Base-by-base conservation (phyloP, 2,888 invertebrate genomes). In the Coremacera marginata region DNA sequence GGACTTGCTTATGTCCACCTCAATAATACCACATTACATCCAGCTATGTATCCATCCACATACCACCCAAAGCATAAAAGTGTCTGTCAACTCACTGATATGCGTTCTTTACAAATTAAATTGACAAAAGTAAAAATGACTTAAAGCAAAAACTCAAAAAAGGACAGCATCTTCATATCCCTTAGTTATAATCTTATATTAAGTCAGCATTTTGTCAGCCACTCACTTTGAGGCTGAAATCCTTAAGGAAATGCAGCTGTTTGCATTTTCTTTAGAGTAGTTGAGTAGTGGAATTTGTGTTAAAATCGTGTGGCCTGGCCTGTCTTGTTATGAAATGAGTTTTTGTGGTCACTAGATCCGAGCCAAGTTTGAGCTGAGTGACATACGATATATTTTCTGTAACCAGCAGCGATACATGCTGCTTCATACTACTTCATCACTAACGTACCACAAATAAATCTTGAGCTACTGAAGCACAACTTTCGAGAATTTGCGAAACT, bases 31-130 rank as follows among this genome's bases (percentile, higher is more conserved):
- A 44, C 37, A 37, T 5, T 1, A 31, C 31, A 31, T 31, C 31
- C 31, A 31, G 3, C 31, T 31, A 37, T 37, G 5, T 8, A 37
- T 37, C 70, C 60, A 60, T 31, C 68, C 60, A 65, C 77, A 73
- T 31, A 31, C 34, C 44, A 16, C 34, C 25, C 2, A 14, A 9
- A 4, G 49, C 31, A n/a, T 55, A 71, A 70, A 78, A 77, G 80
- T 75, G 84, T 77, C 87, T 86, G 87, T 84, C 86, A 86, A 82
- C 70, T 78, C 73, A 83, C 84, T 86, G 87, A 87, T 87, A 87
- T 87, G 85, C 84, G 83, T 77, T 72, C 75, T 68, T 63, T 63
- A 63, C 49, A 49, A 22, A n/a, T 44, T 44, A 44, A 44, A 44
- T 11, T 3, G 44, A 14, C 14, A 44, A 11, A 44, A 44, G 14